Evolutionary conservation across 2,797 vertebrate species (phyloP).

Genomic region (Erethizon dorsatum): DNA sequence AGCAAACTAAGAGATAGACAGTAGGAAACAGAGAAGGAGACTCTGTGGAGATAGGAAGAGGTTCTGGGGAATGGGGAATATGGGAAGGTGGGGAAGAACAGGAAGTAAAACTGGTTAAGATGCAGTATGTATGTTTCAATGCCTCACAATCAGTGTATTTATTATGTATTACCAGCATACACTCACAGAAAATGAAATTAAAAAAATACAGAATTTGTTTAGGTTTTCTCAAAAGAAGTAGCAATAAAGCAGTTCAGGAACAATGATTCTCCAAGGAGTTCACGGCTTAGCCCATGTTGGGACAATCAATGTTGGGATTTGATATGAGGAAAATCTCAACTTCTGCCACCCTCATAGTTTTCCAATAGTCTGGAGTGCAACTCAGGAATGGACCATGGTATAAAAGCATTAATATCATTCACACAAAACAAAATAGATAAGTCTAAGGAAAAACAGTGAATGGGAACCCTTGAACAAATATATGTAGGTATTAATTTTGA

Average conservation of each 20-base stretch:
- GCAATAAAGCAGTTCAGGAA: neutral
- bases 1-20: neutral
- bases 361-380: neutral
- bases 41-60: neutral
- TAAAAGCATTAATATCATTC: neutral
- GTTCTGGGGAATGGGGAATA: neutral
- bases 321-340: neutral
- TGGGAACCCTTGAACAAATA: neutral
- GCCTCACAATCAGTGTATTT: neutral
- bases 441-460: neutral
- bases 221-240: neutral
- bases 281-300: neutral
- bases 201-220: neutral
- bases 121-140: neutral
- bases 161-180: neutral
- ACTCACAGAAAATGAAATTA: neutral
- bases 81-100: neutral
- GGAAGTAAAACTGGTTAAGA: neutral
- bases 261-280: conserved; percentile 8
- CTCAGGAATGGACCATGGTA: neutral
- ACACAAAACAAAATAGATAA: neutral
- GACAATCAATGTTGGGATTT: neutral
- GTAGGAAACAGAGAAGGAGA: neutral
- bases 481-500: neutral
- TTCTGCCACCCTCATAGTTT: neutral